phyloP scores from a whole-genome alignment of 2,888 invertebrate species.

The Encarsia formosa region DNA sequence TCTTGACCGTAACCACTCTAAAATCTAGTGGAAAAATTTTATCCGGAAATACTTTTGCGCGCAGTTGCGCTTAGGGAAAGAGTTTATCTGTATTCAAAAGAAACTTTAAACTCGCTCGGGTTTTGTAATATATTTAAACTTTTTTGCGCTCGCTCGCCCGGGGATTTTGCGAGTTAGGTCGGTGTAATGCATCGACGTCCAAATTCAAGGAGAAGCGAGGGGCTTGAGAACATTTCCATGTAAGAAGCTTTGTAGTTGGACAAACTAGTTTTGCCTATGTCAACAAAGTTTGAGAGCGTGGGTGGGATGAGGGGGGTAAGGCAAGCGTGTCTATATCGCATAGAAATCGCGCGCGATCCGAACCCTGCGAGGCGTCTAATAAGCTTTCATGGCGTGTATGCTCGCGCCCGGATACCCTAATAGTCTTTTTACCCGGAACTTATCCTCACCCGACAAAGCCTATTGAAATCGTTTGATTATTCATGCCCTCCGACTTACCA shows the following conservation, averaged over 20 bases:
- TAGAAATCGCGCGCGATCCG: background rate
- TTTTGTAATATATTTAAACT: background rate
- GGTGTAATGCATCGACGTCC: background rate
- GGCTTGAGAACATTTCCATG: background rate
- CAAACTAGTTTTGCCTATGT: slow-evolving; percentile 1
- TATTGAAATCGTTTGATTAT: too few species aligned
- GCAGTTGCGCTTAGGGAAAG: background rate
- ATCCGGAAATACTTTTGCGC: too few species aligned
- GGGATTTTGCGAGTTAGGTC: background rate
- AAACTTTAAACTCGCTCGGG: background rate
- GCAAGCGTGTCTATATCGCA: background rate
- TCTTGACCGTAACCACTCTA: too few species aligned
- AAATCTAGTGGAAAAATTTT: too few species aligned
- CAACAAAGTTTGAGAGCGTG: background rate
- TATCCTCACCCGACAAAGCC: too few species aligned
- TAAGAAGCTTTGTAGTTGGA: slow-evolving; percentile 4
- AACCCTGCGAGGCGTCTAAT: background rate
- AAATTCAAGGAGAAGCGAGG: background rate
- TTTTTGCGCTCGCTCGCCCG: background rate
- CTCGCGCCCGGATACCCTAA: too few species aligned
- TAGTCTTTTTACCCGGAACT: too few species aligned
- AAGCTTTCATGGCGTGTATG: background rate
- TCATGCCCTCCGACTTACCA: too few species aligned
- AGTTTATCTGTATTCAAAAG: background rate
- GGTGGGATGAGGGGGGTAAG: too few species aligned